Base-by-base conservation (phyloP, 2,888 invertebrate genomes). In the Linyphia triangularis region DNA sequence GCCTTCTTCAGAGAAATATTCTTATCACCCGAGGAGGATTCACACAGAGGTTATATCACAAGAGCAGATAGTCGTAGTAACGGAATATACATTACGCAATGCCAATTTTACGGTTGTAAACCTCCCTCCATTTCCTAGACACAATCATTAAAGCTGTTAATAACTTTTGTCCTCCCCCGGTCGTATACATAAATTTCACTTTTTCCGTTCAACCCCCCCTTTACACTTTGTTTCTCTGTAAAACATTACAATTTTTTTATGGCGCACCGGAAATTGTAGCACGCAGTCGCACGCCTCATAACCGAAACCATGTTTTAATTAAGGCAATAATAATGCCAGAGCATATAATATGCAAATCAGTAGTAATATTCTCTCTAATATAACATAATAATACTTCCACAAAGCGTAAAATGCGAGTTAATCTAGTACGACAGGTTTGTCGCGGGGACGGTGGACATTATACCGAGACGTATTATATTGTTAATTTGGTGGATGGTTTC, bases 291-390 rank as follows among this genome's bases (percentile, higher is more conserved):
- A 65, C 63, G 37, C 37, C 51, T 24, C 67, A 79, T n/a, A n/a
- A n/a, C 26, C 13, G 22, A 33, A 65, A 59, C 59, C n/a, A 28
- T 22, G 19, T 61, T 72, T 82, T 82, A 82, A 82, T 82, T 82
- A 82, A 82, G 43, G 82, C 82, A 82, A 82, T 72, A 82, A 82
- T 72, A 82, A 70, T 72, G 70, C 28, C 70, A 30, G 59, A 19
- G 33, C 37, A 72, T 72, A 82, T 82, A 72, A 72, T 82, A 82
- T 82, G 82, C 72, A 82, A 82, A 82, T 82, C 61, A 82, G 82
- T 61, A 61, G 72, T 72, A 72, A 72, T 82, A 72, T 70, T 19
- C 81, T 65, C 70, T 81, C 69, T 70, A 81, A 70, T 33, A 33
- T 16, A n/a, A 51, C 51, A 51, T 72, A 82, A 72, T 72, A 72